Conservation (phyloP, 2,797 vertebrate genomes). For the Nyctibius grandis region DNA sequence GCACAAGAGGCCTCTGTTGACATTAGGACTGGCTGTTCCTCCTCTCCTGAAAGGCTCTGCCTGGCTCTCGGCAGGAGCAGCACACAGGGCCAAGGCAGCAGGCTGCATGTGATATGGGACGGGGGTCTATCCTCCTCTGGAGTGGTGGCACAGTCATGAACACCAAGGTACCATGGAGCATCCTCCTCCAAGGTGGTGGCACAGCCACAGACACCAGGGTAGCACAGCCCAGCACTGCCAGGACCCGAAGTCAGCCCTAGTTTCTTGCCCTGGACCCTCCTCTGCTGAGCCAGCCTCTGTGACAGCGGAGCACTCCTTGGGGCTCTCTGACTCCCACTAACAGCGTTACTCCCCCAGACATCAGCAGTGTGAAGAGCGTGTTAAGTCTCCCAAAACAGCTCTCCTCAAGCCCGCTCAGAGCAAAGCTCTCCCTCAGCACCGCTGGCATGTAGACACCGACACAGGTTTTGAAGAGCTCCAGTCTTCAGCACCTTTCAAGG, state of each 20-base stretch:
- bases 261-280: not conserved
- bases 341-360: not conserved
- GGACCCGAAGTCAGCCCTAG: not conserved
- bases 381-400: not conserved
- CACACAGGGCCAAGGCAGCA: not conserved
- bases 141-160: no score
- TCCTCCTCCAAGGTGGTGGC: not conserved
- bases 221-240: not conserved
- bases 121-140: not conserved
- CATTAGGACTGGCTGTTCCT: conserved; percentile 61
- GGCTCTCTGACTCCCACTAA: not conserved
- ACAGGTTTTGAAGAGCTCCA: not conserved
- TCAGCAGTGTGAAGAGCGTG: rapidly evolving
- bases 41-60: not conserved
- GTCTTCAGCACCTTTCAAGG: not conserved
- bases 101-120: not conserved
- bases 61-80: not conserved
- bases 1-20: conserved; percentile 67
- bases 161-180: not conserved
- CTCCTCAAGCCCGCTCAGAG: not conserved
- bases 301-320: not conserved
- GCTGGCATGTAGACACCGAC: not conserved
- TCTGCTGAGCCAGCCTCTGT: not conserved
- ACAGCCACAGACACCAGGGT: not conserved
- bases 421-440: not conserved